Evolutionary conservation across 1,140 invertebrate genomes (phyloP).

Genomic region (Penaeus vannamei): DNA sequence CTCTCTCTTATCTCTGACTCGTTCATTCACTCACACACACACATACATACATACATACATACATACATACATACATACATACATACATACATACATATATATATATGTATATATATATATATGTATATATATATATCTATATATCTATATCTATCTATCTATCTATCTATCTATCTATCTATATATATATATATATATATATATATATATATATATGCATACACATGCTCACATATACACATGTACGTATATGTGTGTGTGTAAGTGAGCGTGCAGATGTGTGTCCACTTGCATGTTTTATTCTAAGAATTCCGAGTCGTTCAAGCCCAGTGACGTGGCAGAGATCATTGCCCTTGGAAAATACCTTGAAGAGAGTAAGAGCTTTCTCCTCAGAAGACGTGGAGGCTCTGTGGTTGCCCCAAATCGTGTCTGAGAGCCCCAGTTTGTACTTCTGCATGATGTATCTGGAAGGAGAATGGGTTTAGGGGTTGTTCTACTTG

Average conservation of each 20-base stretch:
- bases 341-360: background rate
- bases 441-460: conserved; percentile 20
- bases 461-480: conserved; percentile 25
- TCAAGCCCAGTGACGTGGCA: background rate
- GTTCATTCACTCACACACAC: too few relatives aligned
- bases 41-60: too few relatives aligned
- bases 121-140: too few relatives aligned
- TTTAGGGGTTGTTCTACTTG: background rate
- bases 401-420: conserved; percentile 4
- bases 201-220: background rate
- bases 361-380: conserved; percentile 38
- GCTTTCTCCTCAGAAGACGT: conserved; percentile 30
- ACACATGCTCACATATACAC: background rate
- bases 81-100: too few relatives aligned
- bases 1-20: too few relatives aligned
- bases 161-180: too few relatives aligned
- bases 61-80: too few relatives aligned
- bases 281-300: background rate
- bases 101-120: too few relatives aligned
- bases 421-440: background rate
- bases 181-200: background rate
- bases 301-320: background rate
- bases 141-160: too few relatives aligned
- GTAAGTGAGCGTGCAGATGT: background rate
- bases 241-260: background rate